phyloP scores from a whole-genome alignment of 2,888 invertebrate genomes.

The Drosophila mettleri region DNA sequence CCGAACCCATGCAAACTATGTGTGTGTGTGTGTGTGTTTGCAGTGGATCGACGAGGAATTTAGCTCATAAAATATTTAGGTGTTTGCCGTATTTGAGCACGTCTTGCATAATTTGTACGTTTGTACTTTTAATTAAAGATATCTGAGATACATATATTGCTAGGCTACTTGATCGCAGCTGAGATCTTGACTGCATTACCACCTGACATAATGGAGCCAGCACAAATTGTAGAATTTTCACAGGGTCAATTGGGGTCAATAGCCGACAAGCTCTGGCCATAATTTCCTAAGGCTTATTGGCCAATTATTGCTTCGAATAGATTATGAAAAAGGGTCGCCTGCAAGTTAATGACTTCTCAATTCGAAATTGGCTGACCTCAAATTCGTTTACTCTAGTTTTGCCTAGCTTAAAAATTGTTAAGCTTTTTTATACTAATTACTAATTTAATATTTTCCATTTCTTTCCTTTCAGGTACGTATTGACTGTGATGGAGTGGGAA shows the following conservation, averaged over 20 bases:
- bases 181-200: slow-evolving; percentile 31
- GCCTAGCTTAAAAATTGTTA: no score
- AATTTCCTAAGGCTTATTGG: slow-evolving; percentile 42
- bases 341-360: neutral
- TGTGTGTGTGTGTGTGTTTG: slow-evolving; percentile 12
- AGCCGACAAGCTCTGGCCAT: slow-evolving; percentile 16
- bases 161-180: slow-evolving; percentile 8
- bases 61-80: slow-evolving; percentile 76
- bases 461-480: slow-evolving; percentile 5
- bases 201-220: slow-evolving; percentile 32
- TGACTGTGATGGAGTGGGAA: neutral
- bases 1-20: slow-evolving; percentile 17
- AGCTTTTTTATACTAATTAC: neutral
- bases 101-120: slow-evolving; percentile 78
- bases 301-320: slow-evolving; percentile 43
- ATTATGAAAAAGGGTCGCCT: slow-evolving; percentile 3
- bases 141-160: slow-evolving; percentile 52
- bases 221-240: slow-evolving; percentile 6
- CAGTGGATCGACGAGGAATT: slow-evolving; percentile 49
- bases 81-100: slow-evolving; percentile 79
- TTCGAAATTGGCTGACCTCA: neutral
- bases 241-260: slow-evolving; percentile 36
- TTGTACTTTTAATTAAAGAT: slow-evolving; percentile 79
- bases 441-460: neutral
- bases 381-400: neutral